phyloP scores from a whole-genome alignment of 2,113 vertebrate species.

The Larimichthys polyactis region DNA sequence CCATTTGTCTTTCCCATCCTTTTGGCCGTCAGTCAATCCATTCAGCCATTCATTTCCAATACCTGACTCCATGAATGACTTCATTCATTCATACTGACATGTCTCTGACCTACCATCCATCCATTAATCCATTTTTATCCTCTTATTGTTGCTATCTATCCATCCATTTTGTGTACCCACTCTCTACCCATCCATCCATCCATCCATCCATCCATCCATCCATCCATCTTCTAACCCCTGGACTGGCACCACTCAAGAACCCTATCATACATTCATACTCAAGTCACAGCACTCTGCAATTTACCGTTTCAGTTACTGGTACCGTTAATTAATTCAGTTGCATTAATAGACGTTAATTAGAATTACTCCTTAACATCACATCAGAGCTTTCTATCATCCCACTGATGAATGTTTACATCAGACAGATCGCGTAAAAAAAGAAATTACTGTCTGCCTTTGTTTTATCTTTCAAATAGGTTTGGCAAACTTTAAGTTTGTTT shows the following conservation, averaged over 20 bases:
- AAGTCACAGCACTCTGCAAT: not conserved
- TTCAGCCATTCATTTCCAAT: no score
- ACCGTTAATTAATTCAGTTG: conserved; percentile 4
- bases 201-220: not conserved
- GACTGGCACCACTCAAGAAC: not conserved
- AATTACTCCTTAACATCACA: conserved; percentile 35
- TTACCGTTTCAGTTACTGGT: not conserved
- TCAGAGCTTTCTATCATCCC: conserved; percentile 2
- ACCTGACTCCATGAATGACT: no score
- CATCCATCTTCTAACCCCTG: not conserved
- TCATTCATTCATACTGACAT: no score
- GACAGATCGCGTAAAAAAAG: not conserved
- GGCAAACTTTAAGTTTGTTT: not conserved
- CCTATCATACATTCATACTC: not conserved
- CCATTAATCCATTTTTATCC: no score
- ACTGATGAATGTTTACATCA: conserved; percentile 13
- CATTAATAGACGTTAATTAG: conserved; percentile 21
- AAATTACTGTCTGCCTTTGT: conserved; percentile 1
- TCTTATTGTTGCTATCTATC: no score
- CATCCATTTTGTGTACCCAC: not conserved
- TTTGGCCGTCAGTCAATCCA: not conserved
- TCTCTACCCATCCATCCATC: not conserved
- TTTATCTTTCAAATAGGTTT: not conserved
- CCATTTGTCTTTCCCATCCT: no score
- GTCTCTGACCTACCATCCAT: no score